Evolutionary conservation across 2,888 invertebrate species (phyloP), one percentile per base, ranked within the genome.

Genomic region (Adela reaumurella): DNA sequence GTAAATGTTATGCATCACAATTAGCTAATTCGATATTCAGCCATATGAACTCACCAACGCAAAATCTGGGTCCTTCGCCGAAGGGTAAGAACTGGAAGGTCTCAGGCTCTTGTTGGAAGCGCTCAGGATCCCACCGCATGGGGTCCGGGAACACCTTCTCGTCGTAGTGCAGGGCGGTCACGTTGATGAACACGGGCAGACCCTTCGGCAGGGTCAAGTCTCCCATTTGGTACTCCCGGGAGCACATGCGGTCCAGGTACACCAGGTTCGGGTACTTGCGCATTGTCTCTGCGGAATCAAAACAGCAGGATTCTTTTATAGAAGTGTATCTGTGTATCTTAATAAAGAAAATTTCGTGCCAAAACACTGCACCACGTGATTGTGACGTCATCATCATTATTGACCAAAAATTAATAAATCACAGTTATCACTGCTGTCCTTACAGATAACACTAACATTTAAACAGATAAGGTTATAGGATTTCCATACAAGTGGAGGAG

Each of bases 51-150:
- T 48, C 54, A 61, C 61, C 60, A 43, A 61, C 61, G 51, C 62
- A 63, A 52, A 68, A 70, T 6, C 68, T 62, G 1, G 73, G 74
- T 29, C 73, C 74, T 43, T 70, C 72, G 5, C 74, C 73, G 47
- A 74, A 73, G 1, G 74, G 70, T 17, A 73, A 42, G 47, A 69
- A 70, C 1, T 60, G 63, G 55, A 61, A 70, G 17, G 67, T 60
- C 46, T 70, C 69, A 0, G 55, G 52, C 2, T 61, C 51, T 16
- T 56, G 51, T 3, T 49, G 48, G 55, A 68, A 66, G 47, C 74
- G 62, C 49, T 69, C 69, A 0, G 74, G 73, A 1, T 55, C 57
- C 70, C 71, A 74, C 46, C 62, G 48, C 17, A 64, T 56, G 0
- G 74, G 70, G 10, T 71, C 62, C 0, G 70, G 68, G 54, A 60